phyloP scores from a whole-genome alignment of 64 coral and sea anemone genomes.

The Montipora sp. region DNA sequence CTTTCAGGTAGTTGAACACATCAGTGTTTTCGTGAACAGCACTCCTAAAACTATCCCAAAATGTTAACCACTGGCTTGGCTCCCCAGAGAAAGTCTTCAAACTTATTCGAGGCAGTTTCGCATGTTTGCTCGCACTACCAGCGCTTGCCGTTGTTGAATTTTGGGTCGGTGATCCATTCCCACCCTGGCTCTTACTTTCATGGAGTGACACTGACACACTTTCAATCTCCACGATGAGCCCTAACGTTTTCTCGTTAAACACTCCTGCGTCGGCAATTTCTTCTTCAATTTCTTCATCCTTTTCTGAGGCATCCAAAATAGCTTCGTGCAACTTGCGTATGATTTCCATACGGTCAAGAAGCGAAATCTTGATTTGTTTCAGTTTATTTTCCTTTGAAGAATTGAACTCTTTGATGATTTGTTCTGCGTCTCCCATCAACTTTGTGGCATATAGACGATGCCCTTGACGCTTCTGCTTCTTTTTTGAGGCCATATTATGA shows the following conservation, averaged over 20 bases:
- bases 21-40: constrained; percentile 29
- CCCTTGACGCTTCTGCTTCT: constrained; percentile 5
- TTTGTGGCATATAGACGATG: constrained; percentile 6
- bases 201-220: too few relatives aligned
- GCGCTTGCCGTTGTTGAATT: too few relatives aligned
- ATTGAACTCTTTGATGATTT: too few relatives aligned
- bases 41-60: constrained; percentile 46
- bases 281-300: constrained; percentile 1
- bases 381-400: too few relatives aligned
- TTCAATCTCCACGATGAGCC: too few relatives aligned
- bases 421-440: background rate
- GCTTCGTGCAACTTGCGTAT: background rate
- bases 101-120: too few relatives aligned
- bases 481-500: background rate
- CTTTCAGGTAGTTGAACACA: constrained; percentile 63
- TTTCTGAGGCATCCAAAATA: background rate
- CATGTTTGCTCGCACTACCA: too few relatives aligned
- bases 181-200: too few relatives aligned
- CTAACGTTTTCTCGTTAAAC: background rate
- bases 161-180: too few relatives aligned
- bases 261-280: background rate
- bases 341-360: background rate
- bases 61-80: constrained; percentile 26
- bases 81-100: constrained; percentile 12
- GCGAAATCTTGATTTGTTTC: background rate